Evolutionary conservation across 2,113 vertebrate species (phyloP).

Genomic region (Synodontis membranacea): DNA sequence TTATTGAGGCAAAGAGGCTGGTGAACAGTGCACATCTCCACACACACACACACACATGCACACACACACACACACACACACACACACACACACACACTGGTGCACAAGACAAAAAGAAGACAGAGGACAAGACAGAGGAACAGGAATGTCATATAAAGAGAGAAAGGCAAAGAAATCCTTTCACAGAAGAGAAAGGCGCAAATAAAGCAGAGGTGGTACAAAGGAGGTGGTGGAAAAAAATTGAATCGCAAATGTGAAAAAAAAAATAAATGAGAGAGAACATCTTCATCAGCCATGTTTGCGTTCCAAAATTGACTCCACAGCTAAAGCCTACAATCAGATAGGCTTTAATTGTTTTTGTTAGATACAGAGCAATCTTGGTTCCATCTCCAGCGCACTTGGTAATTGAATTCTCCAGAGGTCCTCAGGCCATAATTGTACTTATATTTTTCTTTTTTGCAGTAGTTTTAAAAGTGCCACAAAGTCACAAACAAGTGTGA

Average conservation of each 20-base stretch:
- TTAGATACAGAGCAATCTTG: slow-evolving; percentile 74
- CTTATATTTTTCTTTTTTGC: slow-evolving; percentile 13
- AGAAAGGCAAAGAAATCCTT: not conserved
- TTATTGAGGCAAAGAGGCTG: slow-evolving; percentile 62
- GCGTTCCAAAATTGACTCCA: slow-evolving; percentile 65
- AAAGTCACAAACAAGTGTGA: slow-evolving; percentile 18
- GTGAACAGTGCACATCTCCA: slow-evolving; percentile 46
- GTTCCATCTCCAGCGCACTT: slow-evolving; percentile 68
- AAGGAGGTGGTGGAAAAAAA: not conserved
- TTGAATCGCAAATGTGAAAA: slow-evolving; percentile 42
- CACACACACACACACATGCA: slow-evolving; percentile 9
- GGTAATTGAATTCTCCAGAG: slow-evolving; percentile 77
- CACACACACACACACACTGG: slow-evolving; percentile 14
- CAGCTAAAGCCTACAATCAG: slow-evolving; percentile 70
- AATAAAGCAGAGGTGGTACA: slow-evolving; percentile 2
- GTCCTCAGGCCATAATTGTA: slow-evolving; percentile 22
- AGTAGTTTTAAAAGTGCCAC: slow-evolving; percentile 48
- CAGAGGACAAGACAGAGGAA: not conserved
- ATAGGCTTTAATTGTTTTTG: slow-evolving; percentile 77
- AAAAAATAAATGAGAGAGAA: slow-evolving; percentile 55
- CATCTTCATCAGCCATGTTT: slow-evolving; percentile 44
- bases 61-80: slow-evolving; percentile 2
- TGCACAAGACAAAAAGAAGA: not conserved
- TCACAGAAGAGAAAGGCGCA: not conserved
- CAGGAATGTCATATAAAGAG: not conserved